Conservation (phyloP, 2,888 invertebrate species). For the Chymomyza procnemis region DNA sequence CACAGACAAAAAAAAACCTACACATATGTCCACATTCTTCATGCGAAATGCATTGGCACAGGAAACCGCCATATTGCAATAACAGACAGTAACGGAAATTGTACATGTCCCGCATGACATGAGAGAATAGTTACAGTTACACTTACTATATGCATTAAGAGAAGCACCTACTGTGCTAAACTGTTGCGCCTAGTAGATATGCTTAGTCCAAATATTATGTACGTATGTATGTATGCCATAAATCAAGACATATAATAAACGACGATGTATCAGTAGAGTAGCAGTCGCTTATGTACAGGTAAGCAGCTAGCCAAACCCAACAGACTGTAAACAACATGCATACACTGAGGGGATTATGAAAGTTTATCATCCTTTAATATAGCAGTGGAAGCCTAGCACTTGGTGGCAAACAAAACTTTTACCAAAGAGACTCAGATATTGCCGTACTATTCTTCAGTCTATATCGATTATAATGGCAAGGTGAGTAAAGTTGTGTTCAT, state of each 20-base stretch:
- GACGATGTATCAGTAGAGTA: not conserved
- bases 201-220: not conserved
- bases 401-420: not conserved
- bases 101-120: constrained; percentile 28
- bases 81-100: constrained; percentile 65
- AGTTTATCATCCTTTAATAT: constrained; percentile 48
- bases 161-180: not conserved
- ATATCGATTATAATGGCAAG: not conserved
- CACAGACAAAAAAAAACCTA: not conserved
- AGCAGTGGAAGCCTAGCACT: not conserved
- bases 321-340: not conserved
- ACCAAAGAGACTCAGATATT: not conserved
- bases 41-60: constrained; percentile 45
- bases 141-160: constrained; percentile 24
- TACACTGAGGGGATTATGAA: constrained; percentile 51
- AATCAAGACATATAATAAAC: not conserved
- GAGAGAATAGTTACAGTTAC: constrained; percentile 46
- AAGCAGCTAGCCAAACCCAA: not conserved
- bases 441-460: constrained; percentile 7
- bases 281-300: not conserved
- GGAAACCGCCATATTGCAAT: constrained; percentile 72
- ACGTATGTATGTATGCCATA: too few species aligned
- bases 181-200: not conserved
- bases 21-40: constrained; percentile 8
- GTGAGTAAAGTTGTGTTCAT: not conserved